These are phyloP conservation scores for Watsonalla binaria DNA, from an alignment of 2,888 invertebrate genomes.

Conservation along the genomic window DNA sequence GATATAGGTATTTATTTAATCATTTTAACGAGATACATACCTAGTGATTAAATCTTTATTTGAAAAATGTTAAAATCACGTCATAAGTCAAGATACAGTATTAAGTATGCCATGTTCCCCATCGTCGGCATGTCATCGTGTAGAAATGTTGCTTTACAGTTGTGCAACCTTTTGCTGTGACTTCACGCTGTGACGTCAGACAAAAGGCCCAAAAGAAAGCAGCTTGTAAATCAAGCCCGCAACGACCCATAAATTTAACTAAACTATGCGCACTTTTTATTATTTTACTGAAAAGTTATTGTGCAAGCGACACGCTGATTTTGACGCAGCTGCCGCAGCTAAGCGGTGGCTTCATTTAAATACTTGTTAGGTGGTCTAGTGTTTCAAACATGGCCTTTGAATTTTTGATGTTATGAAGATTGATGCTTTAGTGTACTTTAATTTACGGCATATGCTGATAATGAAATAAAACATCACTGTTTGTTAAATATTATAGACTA, in stretches of 20 bases:
- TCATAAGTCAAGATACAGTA: too few species aligned
- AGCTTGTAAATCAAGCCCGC: conserved; percentile 48
- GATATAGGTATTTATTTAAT: too few species aligned
- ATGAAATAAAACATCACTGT: too few species aligned
- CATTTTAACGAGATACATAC: too few species aligned
- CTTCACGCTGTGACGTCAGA: conserved; percentile 2
- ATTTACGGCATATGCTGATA: too few species aligned
- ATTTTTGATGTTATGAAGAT: too few species aligned
- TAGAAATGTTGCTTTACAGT: background rate
- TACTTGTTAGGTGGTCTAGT: background rate
- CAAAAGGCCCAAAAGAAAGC: conserved; percentile 29
- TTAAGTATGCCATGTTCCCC: too few species aligned
- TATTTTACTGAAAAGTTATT: conserved; percentile 23
- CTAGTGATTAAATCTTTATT: too few species aligned
- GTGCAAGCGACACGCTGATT: conserved; percentile 32
- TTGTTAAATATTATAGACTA: too few species aligned
- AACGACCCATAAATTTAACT: conserved; percentile 56
- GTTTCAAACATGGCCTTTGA: background rate
- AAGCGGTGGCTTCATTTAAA: background rate
- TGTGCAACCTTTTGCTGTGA: background rate
- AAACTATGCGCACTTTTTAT: conserved; percentile 58
- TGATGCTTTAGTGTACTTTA: too few species aligned
- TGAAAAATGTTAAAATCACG: too few species aligned
- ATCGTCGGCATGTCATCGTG: background rate
- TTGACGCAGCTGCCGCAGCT: conserved; percentile 33